phyloP scores from a whole-genome alignment of 2,797 vertebrate species.

The Halcyon leucocephala region DNA sequence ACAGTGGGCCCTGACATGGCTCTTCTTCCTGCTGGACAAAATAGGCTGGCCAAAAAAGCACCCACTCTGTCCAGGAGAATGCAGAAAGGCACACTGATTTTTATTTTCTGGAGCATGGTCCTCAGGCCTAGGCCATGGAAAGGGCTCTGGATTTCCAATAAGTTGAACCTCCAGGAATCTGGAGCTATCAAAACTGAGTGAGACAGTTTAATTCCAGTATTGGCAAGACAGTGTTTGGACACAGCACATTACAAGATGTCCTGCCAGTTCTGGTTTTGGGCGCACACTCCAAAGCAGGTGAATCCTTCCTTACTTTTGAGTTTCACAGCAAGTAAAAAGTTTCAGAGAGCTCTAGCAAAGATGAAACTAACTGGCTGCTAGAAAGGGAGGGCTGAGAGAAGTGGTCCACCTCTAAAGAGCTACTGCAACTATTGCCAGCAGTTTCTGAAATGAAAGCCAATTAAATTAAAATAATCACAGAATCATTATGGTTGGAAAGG shows the following conservation, averaged over 20 bases:
- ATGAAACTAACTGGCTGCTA: background rate
- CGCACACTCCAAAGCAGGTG: slow-evolving; percentile 29
- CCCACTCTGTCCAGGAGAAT: background rate
- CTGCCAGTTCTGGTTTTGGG: slow-evolving; percentile 43
- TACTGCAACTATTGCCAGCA: background rate
- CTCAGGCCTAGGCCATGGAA: background rate
- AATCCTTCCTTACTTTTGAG: slow-evolving; percentile 29
- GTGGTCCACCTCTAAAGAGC: background rate
- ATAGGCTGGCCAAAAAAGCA: background rate
- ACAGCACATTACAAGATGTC: slow-evolving; percentile 44
- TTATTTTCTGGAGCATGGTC: background rate
- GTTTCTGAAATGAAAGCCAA: background rate
- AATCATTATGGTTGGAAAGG: too few relatives aligned
- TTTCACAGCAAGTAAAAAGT: background rate
- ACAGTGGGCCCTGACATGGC: background rate
- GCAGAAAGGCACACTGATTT: background rate
- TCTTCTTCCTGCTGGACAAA: background rate
- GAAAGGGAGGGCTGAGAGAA: background rate
- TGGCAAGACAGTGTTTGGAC: slow-evolving; percentile 24
- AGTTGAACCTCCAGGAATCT: slow-evolving; percentile 37
- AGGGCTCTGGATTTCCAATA: slow-evolving; percentile 40
- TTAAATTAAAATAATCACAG: background rate
- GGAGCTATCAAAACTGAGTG: background rate
- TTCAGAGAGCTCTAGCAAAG: background rate
- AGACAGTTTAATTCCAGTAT: slow-evolving; percentile 25